These are phyloP conservation scores for Drosophila longiperda DNA, from an alignment of 2,888 invertebrate species.

Conservation along the genomic window DNA sequence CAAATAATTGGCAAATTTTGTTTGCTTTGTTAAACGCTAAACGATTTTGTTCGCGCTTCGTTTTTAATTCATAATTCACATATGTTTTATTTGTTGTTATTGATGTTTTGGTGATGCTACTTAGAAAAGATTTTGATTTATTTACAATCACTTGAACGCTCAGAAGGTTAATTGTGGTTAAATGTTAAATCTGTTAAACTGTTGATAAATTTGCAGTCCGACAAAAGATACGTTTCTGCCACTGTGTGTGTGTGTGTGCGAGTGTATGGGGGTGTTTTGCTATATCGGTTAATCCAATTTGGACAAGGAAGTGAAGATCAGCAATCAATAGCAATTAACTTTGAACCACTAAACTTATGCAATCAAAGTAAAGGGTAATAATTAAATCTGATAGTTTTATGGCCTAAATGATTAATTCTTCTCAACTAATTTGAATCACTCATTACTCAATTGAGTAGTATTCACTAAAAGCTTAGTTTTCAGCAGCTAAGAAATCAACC, in stretches of 20 bases:
- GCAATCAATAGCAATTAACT: constrained; percentile 22
- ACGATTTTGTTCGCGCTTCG: constrained; percentile 72
- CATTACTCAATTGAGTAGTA: not conserved
- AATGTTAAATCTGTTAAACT: constrained; percentile 65
- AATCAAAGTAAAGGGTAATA: not conserved
- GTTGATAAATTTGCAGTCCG: constrained; percentile 71
- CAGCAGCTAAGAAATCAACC: constrained; percentile 20
- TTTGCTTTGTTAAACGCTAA: constrained; percentile 37
- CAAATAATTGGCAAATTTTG: constrained; percentile 67
- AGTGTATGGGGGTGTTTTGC: constrained; percentile 4
- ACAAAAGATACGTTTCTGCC: constrained; percentile 14
- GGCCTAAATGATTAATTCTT: constrained; percentile 7
- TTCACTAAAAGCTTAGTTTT: not conserved
- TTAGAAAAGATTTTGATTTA: constrained; percentile 65
- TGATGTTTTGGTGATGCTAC: constrained; percentile 30
- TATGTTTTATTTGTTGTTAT: constrained; percentile 22
- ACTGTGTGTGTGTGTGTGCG: constrained; percentile 1
- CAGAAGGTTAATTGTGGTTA: constrained; percentile 75
- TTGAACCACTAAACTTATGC: constrained; percentile 2
- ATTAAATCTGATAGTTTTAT: not conserved
- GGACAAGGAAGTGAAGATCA: constrained; percentile 57
- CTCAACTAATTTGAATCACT: constrained; percentile 16
- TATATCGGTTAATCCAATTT: constrained; percentile 45
- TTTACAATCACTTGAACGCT: constrained; percentile 69
- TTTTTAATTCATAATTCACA: constrained; percentile 57